A percentile compares a stretch with the other conserved stretches of the same genome.
Evolutionary conservation across 2,888 invertebrate genomes (phyloP).

Genomic region (Hyppa rectilinea): DNA sequence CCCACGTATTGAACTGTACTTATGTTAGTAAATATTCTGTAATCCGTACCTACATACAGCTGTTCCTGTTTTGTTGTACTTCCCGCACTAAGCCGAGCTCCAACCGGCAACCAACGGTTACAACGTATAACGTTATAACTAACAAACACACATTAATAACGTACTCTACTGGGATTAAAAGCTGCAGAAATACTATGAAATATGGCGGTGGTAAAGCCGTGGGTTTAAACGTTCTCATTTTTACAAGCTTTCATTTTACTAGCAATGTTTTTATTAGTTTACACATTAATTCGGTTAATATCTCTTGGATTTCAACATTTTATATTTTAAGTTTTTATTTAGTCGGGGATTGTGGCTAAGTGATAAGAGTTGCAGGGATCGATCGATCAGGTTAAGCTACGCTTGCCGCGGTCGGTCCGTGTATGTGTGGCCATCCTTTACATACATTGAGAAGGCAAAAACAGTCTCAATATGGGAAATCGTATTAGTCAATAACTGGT

Average conservation of each 20-base stretch:
- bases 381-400: too few relatives aligned
- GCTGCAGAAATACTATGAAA: slow-evolving; percentile 33
- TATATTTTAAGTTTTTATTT: background rate
- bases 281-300: background rate
- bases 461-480: too few relatives aligned
- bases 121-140: slow-evolving; percentile 8
- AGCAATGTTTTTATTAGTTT: background rate
- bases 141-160: slow-evolving; percentile 12
- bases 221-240: background rate
- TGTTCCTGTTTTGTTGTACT: slow-evolving; percentile 23
- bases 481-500: too few relatives aligned
- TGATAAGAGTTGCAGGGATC: too few relatives aligned
- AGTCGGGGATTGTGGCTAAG: too few relatives aligned
- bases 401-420: too few relatives aligned
- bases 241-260: too few relatives aligned
- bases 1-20: too few relatives aligned
- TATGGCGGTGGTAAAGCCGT: slow-evolving; percentile 1
- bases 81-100: slow-evolving; percentile 33
- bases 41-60: background rate
- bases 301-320: background rate
- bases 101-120: background rate
- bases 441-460: too few relatives aligned
- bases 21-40: background rate
- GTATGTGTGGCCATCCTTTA: too few relatives aligned
- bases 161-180: slow-evolving; percentile 41